Conservation (phyloP, 1,140 invertebrate genomes). For the Probaryconus sp. region DNA sequence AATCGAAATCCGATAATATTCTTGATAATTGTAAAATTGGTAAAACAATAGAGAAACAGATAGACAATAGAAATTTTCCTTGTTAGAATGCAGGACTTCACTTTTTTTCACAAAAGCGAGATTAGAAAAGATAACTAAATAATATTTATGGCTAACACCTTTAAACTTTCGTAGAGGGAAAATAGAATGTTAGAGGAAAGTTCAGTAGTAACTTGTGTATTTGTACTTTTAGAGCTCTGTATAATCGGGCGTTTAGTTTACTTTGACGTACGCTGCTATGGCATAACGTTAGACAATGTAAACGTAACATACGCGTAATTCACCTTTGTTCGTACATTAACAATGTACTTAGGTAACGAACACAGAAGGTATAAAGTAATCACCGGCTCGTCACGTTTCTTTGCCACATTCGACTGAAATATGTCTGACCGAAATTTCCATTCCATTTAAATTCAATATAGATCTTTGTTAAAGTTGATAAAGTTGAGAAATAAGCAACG, state of each 20-base stretch:
- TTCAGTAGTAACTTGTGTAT: constrained; percentile 17
- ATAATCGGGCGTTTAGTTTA: constrained; percentile 44
- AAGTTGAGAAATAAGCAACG: no score
- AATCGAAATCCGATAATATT: no score
- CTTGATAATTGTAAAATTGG: no score
- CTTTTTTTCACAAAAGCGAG: no score
- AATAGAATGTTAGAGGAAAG: constrained; percentile 36
- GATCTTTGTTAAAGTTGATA: no score
- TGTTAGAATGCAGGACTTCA: no score
- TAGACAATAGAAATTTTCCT: no score
- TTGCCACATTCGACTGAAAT: no score
- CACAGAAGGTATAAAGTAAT: constrained; percentile 26
- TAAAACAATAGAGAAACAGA: no score
- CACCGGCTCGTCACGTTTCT: constrained; percentile 48
- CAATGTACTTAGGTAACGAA: constrained; percentile 44
- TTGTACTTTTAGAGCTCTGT: constrained; percentile 23
- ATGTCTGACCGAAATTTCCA: constrained; percentile 7
- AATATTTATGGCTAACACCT: constrained; percentile 3
- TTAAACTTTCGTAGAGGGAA: constrained; percentile 40
- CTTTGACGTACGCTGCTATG: constrained; percentile 40
- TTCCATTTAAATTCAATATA: no score
- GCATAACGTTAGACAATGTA: constrained; percentile 42
- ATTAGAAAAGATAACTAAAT: constrained; percentile 7
- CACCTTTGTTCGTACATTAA: constrained; percentile 62
- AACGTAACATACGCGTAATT: constrained; percentile 55